phyloP scores from a whole-genome alignment of 2,888 invertebrate species.

The Trichogramma evanescens region DNA sequence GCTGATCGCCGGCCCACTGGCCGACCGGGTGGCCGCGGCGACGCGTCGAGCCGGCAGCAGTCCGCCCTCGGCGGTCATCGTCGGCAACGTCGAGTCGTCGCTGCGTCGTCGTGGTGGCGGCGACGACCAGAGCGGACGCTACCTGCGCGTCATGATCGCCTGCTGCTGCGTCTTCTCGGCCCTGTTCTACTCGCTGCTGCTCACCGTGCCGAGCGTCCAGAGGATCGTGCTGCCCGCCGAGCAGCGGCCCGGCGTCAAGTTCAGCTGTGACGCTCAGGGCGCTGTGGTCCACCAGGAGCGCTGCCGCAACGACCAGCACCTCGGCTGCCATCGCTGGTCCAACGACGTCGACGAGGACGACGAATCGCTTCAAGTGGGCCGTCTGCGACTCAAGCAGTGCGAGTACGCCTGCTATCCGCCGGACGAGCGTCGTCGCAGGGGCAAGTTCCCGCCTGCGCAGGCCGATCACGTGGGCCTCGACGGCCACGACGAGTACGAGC shows the following conservation, averaged over 20 bases:
- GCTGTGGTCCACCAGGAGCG: slow-evolving; percentile 66
- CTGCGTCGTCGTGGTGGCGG: slow-evolving; percentile 36
- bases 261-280: slow-evolving; percentile 64
- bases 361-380: slow-evolving; percentile 47
- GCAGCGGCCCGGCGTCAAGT: slow-evolving; percentile 60
- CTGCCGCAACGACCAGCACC: slow-evolving; percentile 21
- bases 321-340: slow-evolving; percentile 63
- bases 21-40: slow-evolving; percentile 60
- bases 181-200: slow-evolving; percentile 61
- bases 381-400: slow-evolving; percentile 61
- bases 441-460: slow-evolving; percentile 1
- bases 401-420: slow-evolving; percentile 58
- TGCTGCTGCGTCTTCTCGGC: slow-evolving; percentile 62
- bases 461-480: neutral
- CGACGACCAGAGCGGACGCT: slow-evolving; percentile 56
- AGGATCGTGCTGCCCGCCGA: slow-evolving; percentile 52
- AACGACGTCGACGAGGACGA: slow-evolving; percentile 47
- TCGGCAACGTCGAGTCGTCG: neutral
- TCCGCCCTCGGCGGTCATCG: neutral
- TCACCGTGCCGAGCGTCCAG: slow-evolving; percentile 61
- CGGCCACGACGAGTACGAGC: slow-evolving; percentile 3
- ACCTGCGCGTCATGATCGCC: slow-evolving; percentile 63
- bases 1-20: slow-evolving; percentile 67
- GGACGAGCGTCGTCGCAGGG: slow-evolving; percentile 8
- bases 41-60: neutral